Base-by-base conservation (phyloP, 2,888 invertebrate genomes). In the Oxycera nigricornis region DNA sequence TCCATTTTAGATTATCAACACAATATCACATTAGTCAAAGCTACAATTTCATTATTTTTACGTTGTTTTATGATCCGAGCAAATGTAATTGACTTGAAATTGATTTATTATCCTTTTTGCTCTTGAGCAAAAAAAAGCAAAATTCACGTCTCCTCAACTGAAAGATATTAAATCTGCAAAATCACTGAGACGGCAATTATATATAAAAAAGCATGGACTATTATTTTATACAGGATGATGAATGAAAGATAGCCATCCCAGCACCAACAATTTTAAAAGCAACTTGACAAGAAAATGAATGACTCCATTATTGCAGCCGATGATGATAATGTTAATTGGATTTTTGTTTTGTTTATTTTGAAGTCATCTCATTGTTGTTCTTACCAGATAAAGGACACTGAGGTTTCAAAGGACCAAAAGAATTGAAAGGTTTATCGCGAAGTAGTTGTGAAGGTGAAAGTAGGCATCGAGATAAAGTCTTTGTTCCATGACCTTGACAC, bases 401-500 rank as follows among this genome's bases (percentile, higher is more conserved):
- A 57, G 75, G 68, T 75, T 78, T 77, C 31, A 74, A n/a, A 30
- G 78, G 50, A 72, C 74, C 67, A 59, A 73, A 57, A 73, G 74
- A 73, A 24, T 76, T 82, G 81, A 85, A 84, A 73, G 84, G 83
- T 80, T 85, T 84, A 79, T 85, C 84, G 73, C 84, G 83, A 77
- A 84, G 80, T 76, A 85, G 79, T 73, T 82, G 80, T 78, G 81
- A 82, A 75, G 84, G 84, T 24, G 84, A 81, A 55, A 84, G 83
- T 73, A 84, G 79, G 76, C 84, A 84, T 77, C 81, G 81, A 78
- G 78, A 79, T 78, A 79, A 79, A 81, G 80, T 80, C 79, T 65
- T 72, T 73, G 72, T 68, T 79, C 79, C 70, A 76, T 78, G 79
- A 77, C 79, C 79, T 77, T 79, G 80, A 77, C 82, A 77, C 86